Conservation (phyloP, 2,797 vertebrate genomes). For the Pseudocheirus occidentalis region DNA sequence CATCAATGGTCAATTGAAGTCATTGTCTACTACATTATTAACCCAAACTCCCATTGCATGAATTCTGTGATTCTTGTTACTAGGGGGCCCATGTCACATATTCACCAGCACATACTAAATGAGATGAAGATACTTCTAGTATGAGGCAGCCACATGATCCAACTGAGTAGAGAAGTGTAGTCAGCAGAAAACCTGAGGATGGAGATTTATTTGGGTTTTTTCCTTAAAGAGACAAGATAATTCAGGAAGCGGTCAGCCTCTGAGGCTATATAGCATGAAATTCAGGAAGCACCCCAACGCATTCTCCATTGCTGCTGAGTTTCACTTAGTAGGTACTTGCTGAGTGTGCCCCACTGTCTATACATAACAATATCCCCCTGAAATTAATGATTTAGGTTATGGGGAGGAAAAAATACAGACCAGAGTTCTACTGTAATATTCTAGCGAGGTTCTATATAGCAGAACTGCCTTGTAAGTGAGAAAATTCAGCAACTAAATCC, state of each 20-base stretch:
- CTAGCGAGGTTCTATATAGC: neutral
- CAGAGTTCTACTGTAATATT: neutral
- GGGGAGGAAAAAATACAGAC: conserved; percentile 19
- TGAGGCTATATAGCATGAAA: neutral
- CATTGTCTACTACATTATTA: neutral
- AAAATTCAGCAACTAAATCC: neutral
- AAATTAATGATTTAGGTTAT: conserved; percentile 34
- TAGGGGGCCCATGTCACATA: neutral
- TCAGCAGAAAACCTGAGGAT: conserved; percentile 30
- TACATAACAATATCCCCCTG: neutral
- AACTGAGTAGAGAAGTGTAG: neutral
- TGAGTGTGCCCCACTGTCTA: neutral
- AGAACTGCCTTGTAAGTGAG: neutral
- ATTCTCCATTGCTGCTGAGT: neutral
- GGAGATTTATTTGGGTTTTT: neutral
- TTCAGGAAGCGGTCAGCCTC: neutral
- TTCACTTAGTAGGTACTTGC: conserved; percentile 18
- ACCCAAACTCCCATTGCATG: neutral
- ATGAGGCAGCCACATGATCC: neutral
- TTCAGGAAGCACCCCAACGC: neutral
- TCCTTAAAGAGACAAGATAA: neutral
- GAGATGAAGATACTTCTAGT: neutral
- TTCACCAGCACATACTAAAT: conserved; percentile 7
- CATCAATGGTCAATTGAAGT: conserved; percentile 7
- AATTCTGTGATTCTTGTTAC: conserved; percentile 26